These are phyloP conservation scores for Ruditapes philippinarum DNA, from an alignment of 1,140 invertebrate species.

Conservation along the genomic window DNA sequence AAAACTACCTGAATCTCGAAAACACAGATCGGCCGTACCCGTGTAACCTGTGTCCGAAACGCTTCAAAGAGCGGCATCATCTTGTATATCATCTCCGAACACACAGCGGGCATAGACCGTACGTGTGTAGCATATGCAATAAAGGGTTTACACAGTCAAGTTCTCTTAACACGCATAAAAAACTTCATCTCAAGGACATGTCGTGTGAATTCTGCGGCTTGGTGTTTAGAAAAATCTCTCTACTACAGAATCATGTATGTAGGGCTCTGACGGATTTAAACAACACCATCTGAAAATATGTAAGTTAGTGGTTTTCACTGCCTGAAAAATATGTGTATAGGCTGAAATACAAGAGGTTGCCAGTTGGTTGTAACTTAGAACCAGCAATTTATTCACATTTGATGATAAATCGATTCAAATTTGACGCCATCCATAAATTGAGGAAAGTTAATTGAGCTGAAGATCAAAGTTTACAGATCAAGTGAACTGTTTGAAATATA, in stretches of 20 bases:
- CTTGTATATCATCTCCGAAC: constrained; percentile 54
- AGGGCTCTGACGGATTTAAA: no score
- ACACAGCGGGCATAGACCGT: constrained; percentile 54
- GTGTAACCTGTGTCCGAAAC: constrained; percentile 50
- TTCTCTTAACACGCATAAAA: constrained; percentile 63
- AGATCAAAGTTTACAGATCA: no score
- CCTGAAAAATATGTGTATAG: no score
- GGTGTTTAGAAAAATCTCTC: constrained; percentile 35
- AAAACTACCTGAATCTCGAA: constrained; percentile 43
- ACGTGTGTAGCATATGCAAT: constrained; percentile 43
- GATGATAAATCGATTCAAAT: no score
- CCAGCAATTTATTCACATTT: no score
- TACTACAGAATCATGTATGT: constrained; percentile 34
- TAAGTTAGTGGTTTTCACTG: no score
- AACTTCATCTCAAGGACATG: constrained; percentile 45
- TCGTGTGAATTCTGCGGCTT: constrained; percentile 19
- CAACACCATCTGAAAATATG: no score
- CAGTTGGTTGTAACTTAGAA: no score
- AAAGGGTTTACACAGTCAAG: constrained; percentile 57
- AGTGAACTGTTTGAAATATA: no score
- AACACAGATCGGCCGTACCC: constrained; percentile 44
- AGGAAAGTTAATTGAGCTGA: no score
- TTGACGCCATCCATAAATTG: no score
- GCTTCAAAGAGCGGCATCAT: constrained; percentile 59
- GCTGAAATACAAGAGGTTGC: no score